A percentile compares a stretch with the other conserved stretches of the same genome.
Conservation (phyloP, 1,140 invertebrate genomes). For the Paracyclopina nana region DNA sequence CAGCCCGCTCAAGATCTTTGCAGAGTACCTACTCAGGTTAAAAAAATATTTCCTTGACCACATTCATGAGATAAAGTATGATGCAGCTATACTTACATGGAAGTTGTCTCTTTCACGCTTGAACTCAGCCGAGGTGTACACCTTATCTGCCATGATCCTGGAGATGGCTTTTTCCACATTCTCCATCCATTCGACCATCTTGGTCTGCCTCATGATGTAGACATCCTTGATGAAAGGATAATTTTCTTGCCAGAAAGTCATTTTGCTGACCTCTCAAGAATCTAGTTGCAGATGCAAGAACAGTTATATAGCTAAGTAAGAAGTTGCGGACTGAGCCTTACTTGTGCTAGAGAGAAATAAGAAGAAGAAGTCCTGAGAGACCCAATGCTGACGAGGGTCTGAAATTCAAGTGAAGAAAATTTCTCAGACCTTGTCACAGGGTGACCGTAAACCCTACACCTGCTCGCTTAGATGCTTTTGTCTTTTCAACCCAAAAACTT, state of each 20-base stretch:
- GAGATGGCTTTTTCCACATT: slow-evolving; percentile 21
- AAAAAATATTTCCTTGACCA: not conserved
- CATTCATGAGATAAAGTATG: not conserved
- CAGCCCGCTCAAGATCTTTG: slow-evolving; percentile 21
- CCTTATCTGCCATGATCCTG: slow-evolving; percentile 20
- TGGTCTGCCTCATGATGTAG: slow-evolving; percentile 21
- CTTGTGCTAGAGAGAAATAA: no score
- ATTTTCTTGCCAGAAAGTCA: slow-evolving; percentile 23
- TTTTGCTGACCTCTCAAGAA: no score
- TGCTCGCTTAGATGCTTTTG: no score
- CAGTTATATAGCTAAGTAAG: no score
- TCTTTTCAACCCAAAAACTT: no score
- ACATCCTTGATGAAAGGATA: slow-evolving; percentile 23
- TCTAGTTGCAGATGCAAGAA: no score
- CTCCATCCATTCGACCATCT: slow-evolving; percentile 23
- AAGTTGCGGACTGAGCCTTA: no score
- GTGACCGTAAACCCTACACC: no score
- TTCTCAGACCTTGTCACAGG: no score
- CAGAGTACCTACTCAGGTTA: slow-evolving; percentile 18
- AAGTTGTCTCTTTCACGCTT: slow-evolving; percentile 17
- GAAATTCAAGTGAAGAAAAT: no score
- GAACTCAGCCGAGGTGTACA: slow-evolving; percentile 17
- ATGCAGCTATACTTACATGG: slow-evolving; percentile 12
- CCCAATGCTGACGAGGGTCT: no score
- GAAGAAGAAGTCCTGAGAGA: no score